Evolutionary conservation across 2,113 vertebrate genomes (phyloP).

Genomic region (Athene noctua): DNA sequence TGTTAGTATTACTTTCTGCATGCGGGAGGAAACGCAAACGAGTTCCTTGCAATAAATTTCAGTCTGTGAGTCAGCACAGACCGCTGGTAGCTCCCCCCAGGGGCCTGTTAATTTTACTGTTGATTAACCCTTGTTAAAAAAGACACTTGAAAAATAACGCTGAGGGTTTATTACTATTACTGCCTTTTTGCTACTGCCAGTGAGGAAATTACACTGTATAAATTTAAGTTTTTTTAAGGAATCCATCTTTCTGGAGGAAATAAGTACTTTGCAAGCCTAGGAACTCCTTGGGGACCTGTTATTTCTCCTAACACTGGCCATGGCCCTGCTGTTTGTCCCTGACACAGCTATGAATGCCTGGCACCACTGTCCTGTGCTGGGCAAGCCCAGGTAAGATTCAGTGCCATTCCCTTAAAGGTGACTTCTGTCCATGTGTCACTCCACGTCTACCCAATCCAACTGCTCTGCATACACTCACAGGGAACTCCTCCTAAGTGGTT

Average conservation of each 20-base stretch:
- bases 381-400: not conserved
- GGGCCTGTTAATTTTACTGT: constrained; percentile 5
- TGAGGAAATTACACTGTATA: not conserved
- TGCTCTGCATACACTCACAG: not conserved
- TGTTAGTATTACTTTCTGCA: not conserved
- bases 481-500: not conserved
- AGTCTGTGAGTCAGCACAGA: constrained; percentile 13
- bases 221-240: not conserved
- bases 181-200: constrained; percentile 23
- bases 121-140: constrained; percentile 53
- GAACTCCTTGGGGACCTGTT: not conserved
- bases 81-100: constrained; percentile 4
- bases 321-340: constrained; percentile 21
- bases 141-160: not conserved
- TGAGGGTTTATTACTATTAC: not conserved
- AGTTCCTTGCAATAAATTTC: not conserved
- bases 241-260: constrained; percentile 32
- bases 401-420: not conserved
- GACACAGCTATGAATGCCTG: constrained; percentile 46
- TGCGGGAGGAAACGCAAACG: constrained; percentile 29
- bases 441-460: not conserved
- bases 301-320: not conserved
- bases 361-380: not conserved
- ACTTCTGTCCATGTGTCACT: not conserved
- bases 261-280: constrained; percentile 7